These are phyloP conservation scores for Rhinatrema bivittatum DNA, from an alignment of 2,797 vertebrate genomes.

Conservation along the genomic window DNA sequence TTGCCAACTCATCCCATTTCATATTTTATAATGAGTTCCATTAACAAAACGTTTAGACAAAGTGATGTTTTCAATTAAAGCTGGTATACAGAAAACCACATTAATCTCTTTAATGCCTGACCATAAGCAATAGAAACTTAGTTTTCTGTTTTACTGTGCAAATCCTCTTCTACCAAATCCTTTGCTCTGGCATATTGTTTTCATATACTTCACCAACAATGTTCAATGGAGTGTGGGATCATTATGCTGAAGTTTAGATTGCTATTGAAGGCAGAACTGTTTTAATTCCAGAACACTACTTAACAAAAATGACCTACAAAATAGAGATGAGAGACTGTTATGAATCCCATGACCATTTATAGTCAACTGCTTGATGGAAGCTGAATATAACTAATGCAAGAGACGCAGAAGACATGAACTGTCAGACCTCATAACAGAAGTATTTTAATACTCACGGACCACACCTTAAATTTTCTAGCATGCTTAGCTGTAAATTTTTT, in stretches of 20 bases:
- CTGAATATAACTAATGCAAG: constrained; percentile 28
- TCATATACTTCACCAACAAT: constrained; percentile 15
- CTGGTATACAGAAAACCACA: neutral
- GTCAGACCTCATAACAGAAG: constrained; percentile 23
- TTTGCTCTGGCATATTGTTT: neutral
- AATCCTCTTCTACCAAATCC: constrained; percentile 2
- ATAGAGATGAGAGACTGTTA: constrained; percentile 21
- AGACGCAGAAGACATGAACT: constrained; percentile 26
- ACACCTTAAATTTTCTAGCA: constrained; percentile 32
- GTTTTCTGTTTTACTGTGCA: neutral
- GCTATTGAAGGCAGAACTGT: neutral
- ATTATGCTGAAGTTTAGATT: constrained; percentile 11
- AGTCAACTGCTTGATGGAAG: constrained; percentile 34
- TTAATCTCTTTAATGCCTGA: neutral
- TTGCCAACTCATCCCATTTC: constrained; percentile 15
- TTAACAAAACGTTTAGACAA: neutral
- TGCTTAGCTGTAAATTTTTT: constrained; percentile 15
- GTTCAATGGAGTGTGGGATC: constrained; percentile 21
- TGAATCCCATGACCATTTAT: constrained; percentile 33
- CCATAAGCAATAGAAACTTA: rapidly evolving
- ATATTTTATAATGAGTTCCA: neutral
- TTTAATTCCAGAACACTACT: constrained; percentile 16
- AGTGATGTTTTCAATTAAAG: neutral
- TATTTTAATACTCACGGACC: constrained; percentile 31
- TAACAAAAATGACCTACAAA: constrained; percentile 26